Base-by-base conservation (phyloP, 1,140 invertebrate species). In the Musca domestica region DNA sequence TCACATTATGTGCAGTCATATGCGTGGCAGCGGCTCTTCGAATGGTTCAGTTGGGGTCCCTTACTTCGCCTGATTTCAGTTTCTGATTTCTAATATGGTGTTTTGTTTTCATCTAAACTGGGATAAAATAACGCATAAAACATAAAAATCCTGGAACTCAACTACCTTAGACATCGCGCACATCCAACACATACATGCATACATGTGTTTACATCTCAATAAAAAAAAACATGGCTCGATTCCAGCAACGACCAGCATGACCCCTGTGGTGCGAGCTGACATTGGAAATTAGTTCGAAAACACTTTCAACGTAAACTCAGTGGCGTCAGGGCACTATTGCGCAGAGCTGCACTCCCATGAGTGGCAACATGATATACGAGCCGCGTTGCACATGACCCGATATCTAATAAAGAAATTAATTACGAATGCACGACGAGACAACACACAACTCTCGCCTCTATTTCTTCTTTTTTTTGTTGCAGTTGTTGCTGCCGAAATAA, bases 241-340 rank as follows among this genome's bases (percentile, higher is more conserved):
- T 41, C 5, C 10, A 41, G 34, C 4, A 41, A 41, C 34, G 34
- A 41, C 5, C 2, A 12, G 17, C 27, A 61, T 15, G 56, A 61
- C n/a, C 27, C 27, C 27, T 30, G 56, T 61, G 14, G 56, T 17
- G 56, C 19, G 30, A 7, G 19, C 56, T 61, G 30, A 61, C 27
- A 19, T 20, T 61, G 14, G 30, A 61, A 61, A 61, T 61, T 61
- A 61, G 27, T 41, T 41, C 56, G 56, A 61, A 56, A 56, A 56
- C 52, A 56, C 52, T 56, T 56, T 25, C 23, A 56, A 27, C 14
- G 27, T 27, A 61, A 61, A 61, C 27, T 61, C 56, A 34, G 56
- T 61, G 56, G 56, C 56, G 27, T 34, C 56, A 34, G 7, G n/a
- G 34, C 12, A 22, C 10, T 30, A 58, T 58, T n/a, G 25, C n/a